A percentile compares a stretch with the other conserved stretches of the same genome.
phyloP scores from a whole-genome alignment of 2,888 invertebrate species.

The Baronia brevicornis region DNA sequence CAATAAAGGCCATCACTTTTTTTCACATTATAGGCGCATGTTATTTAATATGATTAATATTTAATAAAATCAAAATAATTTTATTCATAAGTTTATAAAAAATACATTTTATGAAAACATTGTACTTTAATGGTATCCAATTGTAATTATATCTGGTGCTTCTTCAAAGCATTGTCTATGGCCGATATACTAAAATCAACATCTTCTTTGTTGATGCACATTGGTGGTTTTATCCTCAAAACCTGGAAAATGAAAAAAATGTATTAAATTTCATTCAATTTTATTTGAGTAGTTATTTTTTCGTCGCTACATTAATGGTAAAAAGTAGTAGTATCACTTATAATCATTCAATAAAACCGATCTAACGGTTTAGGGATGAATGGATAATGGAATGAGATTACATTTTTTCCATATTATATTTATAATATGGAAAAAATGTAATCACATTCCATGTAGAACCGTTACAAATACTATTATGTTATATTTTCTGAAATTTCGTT shows the following conservation, averaged over 20 bases:
- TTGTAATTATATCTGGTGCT: slow-evolving; percentile 4
- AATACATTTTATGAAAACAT: neutral
- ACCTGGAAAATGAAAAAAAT: slow-evolving; percentile 78
- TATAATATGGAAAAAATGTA: too few relatives aligned
- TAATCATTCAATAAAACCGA: too few relatives aligned
- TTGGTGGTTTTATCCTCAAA: slow-evolving; percentile 93
- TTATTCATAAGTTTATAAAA: slow-evolving; percentile 1
- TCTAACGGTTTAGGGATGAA: too few relatives aligned
- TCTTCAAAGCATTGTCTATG: slow-evolving; percentile 73
- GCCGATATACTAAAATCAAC: slow-evolving; percentile 83
- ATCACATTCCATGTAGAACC: too few relatives aligned
- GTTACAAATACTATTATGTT: too few relatives aligned
- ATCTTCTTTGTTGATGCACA: slow-evolving; percentile 92
- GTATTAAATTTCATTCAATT: slow-evolving; percentile 1
- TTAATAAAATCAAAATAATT: slow-evolving; percentile 2
- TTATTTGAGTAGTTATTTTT: slow-evolving; percentile 10
- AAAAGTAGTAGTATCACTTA: too few relatives aligned
- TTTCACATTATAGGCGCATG: neutral
- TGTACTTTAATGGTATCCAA: neutral
- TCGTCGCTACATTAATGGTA: too few relatives aligned
- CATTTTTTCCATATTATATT: too few relatives aligned
- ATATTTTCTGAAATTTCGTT: too few relatives aligned
- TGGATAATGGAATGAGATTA: too few relatives aligned
- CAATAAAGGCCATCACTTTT: too few relatives aligned
- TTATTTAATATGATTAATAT: slow-evolving; percentile 2